These are phyloP conservation scores for Propithecus deckenii DNA, from an alignment of 2,797 vertebrate genomes.

Conservation along the genomic window DNA sequence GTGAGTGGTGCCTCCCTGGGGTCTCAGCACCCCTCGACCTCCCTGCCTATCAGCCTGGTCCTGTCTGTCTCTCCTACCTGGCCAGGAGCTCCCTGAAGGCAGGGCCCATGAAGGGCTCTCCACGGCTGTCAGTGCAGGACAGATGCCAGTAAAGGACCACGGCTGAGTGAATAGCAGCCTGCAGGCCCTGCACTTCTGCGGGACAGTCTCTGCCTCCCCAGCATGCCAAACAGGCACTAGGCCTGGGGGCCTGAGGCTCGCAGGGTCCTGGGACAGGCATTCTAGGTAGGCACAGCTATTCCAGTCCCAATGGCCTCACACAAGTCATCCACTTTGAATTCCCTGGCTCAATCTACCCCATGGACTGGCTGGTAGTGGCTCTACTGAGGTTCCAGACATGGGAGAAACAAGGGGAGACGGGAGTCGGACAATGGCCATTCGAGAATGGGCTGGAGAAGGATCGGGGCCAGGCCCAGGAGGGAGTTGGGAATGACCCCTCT, in stretches of 20 bases:
- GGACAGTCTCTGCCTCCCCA: not conserved
- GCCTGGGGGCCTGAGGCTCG: not conserved
- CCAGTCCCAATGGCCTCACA: not conserved
- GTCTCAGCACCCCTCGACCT: not conserved
- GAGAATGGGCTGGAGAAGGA: not conserved
- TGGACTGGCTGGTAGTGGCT: not conserved
- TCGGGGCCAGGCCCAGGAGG: not conserved
- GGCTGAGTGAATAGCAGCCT: not conserved
- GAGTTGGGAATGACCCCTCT: not conserved
- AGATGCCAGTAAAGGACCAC: not conserved
- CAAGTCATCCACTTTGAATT: not conserved
- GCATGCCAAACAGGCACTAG: fast-evolving
- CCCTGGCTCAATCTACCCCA: not conserved
- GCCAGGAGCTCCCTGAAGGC: not conserved
- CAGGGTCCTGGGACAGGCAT: not conserved
- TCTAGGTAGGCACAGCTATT: not conserved
- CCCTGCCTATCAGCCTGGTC: not conserved
- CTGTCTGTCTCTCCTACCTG: not conserved
- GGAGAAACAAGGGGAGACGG: not conserved
- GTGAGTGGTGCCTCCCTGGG: not conserved
- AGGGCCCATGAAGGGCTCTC: not conserved
- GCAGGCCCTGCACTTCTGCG: not conserved
- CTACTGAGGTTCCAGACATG: not conserved
- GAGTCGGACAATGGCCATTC: not conserved
- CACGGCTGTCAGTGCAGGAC: not conserved